A percentile compares a stretch with the other conserved stretches of the same genome.
Evolutionary conservation across 37 sponge, comb jelly and placozoan genomes (phyloP).

Genomic region (Theonella swinhoei): DNA sequence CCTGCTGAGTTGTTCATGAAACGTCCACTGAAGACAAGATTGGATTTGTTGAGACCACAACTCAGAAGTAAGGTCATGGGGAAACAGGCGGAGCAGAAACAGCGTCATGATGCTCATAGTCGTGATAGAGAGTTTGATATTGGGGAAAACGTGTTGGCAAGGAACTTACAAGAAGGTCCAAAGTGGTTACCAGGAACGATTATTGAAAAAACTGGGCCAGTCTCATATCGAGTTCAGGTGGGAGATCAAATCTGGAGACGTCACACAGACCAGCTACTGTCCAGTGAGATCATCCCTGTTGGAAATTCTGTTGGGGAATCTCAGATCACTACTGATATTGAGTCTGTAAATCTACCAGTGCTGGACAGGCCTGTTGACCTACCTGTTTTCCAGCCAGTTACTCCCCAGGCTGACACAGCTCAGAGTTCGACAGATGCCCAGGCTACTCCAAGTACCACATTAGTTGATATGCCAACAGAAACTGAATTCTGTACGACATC

Average conservation of each 20-base stretch:
- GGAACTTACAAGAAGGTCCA: neutral
- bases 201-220: neutral
- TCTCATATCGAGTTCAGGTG: too few relatives aligned
- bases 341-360: too few relatives aligned
- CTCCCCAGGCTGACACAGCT: neutral
- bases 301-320: neutral
- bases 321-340: neutral
- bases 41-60: neutral
- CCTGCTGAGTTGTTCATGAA: neutral
- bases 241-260: neutral
- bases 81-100: neutral
- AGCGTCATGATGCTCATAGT: neutral
- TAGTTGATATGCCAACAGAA: neutral
- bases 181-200: neutral
- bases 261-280: neutral
- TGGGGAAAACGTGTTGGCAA: neutral
- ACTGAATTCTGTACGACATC: neutral
- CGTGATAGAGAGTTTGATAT: neutral
- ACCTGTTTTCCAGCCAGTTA: neutral
- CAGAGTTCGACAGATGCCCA: neutral
- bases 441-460: neutral
- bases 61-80: too few relatives aligned
- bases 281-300: neutral
- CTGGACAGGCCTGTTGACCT: neutral
- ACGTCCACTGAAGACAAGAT: neutral